phyloP scores from a whole-genome alignment of 2,797 vertebrate genomes.

The Sebastes vulpes region DNA sequence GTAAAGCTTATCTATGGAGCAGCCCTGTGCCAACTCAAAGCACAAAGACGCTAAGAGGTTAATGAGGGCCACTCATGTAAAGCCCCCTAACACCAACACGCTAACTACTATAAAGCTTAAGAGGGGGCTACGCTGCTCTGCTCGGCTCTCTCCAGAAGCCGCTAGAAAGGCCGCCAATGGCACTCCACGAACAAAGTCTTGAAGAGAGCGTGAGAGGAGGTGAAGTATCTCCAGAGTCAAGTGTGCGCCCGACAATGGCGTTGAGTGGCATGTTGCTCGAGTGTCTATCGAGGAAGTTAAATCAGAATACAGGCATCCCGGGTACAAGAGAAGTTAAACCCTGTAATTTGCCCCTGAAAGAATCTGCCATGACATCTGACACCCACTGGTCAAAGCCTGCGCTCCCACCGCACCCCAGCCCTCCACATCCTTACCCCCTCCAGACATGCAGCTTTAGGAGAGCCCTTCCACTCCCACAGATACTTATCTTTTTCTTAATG shows the following conservation, averaged over 20 bases:
- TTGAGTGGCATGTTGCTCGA: conserved; percentile 59
- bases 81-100: conserved; percentile 71
- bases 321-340: conserved; percentile 75
- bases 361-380: conserved; percentile 83
- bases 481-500: conserved; percentile 83
- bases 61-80: conserved; percentile 79
- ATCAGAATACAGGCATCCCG: conserved; percentile 64
- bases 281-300: conserved; percentile 72
- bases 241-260: conserved; percentile 69
- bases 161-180: conserved; percentile 41
- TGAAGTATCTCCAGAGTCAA: conserved; percentile 77
- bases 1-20: conserved; percentile 73
- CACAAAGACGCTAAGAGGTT: conserved; percentile 77
- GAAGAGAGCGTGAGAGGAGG: conserved; percentile 73
- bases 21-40: conserved; percentile 71
- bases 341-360: conserved; percentile 82
- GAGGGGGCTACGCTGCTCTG: conserved; percentile 54
- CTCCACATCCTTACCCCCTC: conserved; percentile 67
- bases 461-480: conserved; percentile 73
- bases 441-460: conserved; percentile 74
- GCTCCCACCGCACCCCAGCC: conserved; percentile 47
- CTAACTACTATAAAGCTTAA: conserved; percentile 72
- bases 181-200: conserved; percentile 65
- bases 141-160: conserved; percentile 45
- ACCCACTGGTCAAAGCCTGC: conserved; percentile 75